A percentile compares a stretch with the other conserved stretches of the same genome.
These are phyloP conservation scores for Cyclargus thomasi DNA, from an alignment of 1,140 invertebrate species.

Conservation along the genomic window DNA sequence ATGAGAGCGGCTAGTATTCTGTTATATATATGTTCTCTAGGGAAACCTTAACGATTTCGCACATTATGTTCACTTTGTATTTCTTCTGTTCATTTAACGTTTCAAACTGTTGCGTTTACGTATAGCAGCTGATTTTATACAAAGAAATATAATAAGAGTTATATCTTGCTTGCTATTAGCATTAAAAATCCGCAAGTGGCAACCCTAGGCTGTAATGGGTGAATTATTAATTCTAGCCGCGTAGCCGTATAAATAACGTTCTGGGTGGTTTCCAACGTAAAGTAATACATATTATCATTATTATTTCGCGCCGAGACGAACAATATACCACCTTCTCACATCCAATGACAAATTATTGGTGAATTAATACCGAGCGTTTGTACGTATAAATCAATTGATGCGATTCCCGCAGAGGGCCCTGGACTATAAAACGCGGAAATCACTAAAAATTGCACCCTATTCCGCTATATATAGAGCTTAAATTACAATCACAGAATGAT, in stretches of 20 bases:
- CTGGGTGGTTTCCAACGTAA: constrained; percentile 33
- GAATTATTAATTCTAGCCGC: constrained; percentile 11
- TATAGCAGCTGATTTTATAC: no score
- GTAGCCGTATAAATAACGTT: constrained; percentile 28
- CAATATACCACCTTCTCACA: constrained; percentile 69
- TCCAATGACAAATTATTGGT: constrained; percentile 65
- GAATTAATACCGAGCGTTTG: constrained; percentile 65
- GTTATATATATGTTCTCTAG: no score
- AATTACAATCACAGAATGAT: constrained; percentile 17
- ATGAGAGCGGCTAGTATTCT: no score
- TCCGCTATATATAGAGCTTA: constrained; percentile 26
- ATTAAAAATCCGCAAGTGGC: background rate
- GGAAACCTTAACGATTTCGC: no score
- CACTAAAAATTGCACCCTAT: constrained; percentile 24
- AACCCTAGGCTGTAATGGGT: background rate
- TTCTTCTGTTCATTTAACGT: no score
- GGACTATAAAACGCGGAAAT: constrained; percentile 33
- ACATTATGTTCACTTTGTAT: no score
- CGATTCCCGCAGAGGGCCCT: constrained; percentile 51
- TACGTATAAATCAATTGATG: constrained; percentile 62
- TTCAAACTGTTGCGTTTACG: no score
- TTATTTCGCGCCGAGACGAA: constrained; percentile 55
- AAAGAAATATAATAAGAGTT: no score
- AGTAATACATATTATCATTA: constrained; percentile 42
- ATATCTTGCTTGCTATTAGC: no score